Percentiles rank a stretch among this genome's conserved stretches.
Conservation (phyloP, 2,888 invertebrate species). For the Drosophila subsilvestris region DNA sequence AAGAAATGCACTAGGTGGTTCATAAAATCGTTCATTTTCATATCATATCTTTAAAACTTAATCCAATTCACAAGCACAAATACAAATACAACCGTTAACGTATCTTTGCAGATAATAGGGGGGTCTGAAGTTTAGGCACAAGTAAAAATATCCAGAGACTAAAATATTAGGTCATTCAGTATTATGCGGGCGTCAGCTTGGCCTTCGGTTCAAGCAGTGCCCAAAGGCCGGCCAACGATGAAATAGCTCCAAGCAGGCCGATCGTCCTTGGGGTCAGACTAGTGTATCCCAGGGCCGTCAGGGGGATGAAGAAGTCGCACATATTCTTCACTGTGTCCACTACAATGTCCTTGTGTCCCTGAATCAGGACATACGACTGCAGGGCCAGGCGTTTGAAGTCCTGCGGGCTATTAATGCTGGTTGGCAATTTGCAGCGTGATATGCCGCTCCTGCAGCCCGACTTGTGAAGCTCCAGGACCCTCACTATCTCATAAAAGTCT, state of each 20-base stretch:
- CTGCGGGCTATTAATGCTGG: constrained; percentile 63
- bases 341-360: constrained; percentile 87
- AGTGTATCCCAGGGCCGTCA: constrained; percentile 91
- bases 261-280: constrained; percentile 91
- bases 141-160: constrained; percentile 27
- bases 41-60: constrained; percentile 40
- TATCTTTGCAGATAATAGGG: constrained; percentile 27
- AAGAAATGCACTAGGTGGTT: neutral
- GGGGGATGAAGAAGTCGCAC: constrained; percentile 94
- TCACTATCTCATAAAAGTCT: constrained; percentile 93
- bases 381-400: constrained; percentile 71
- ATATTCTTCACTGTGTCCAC: constrained; percentile 93
- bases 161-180: constrained; percentile 20
- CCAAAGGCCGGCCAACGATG: constrained; percentile 91
- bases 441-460: constrained; percentile 83
- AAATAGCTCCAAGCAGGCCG: constrained; percentile 91
- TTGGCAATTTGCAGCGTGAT: constrained; percentile 66
- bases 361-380: constrained; percentile 73
- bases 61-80: constrained; percentile 28
- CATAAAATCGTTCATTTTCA: constrained; percentile 49
- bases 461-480: constrained; percentile 86
- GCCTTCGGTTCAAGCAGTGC: constrained; percentile 91
- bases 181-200: constrained; percentile 88
- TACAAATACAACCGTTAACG: constrained; percentile 42
- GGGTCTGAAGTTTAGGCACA: constrained; percentile 1